Evolutionary conservation across 2,113 vertebrate species (phyloP), one percentile per base, ranked within the genome.

Genomic region (Platichthys stellatus): DNA sequence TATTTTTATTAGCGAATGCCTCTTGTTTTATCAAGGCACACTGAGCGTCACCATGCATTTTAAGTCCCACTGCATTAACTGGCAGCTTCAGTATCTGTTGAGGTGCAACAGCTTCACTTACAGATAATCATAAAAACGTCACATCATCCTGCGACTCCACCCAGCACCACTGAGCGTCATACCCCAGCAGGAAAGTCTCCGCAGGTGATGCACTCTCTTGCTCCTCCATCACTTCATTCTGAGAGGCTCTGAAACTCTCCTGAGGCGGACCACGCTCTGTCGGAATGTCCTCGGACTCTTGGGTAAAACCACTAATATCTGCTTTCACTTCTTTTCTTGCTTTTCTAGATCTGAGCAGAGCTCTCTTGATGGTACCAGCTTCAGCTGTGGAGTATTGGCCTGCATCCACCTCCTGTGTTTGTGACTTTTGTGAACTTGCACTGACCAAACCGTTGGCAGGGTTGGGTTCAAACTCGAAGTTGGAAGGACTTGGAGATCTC

Each of bases 71-170:
- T 60, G 43, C 26, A 59, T 73, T 43, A 21, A 24, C 63, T 58
- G 49, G 23, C 51, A 49, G 47, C 23, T 26, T 38, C 38, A 63
- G 38, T 63, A 40, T n/a, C 28, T 20, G 63, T 11, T 45, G 20
- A 28, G 1, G 17, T 12, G 53, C 47, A 40, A 40, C 38, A 12
- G 38, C 10, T 14, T 10, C 47, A 14, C 1, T 62, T 4, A 24
- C 24, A 56, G 9, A 54, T 68, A 10, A 20, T 91, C 81, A 93
- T 67, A 93, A 56, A 86, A 86, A 91, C 0, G 86, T 92, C 47
- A 92, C 82, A 60, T 93, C 93, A 8, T 93, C 90, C 38, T 87
- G 81, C 23, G 93, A 91, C 43, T 93, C 84, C 74, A 91, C 85
- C 91, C 90, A 93, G 82, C 74, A 86, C 89, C 90, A 93, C 68